phyloP scores from a whole-genome alignment of 2,888 invertebrate genomes.

The Blera fallax region DNA sequence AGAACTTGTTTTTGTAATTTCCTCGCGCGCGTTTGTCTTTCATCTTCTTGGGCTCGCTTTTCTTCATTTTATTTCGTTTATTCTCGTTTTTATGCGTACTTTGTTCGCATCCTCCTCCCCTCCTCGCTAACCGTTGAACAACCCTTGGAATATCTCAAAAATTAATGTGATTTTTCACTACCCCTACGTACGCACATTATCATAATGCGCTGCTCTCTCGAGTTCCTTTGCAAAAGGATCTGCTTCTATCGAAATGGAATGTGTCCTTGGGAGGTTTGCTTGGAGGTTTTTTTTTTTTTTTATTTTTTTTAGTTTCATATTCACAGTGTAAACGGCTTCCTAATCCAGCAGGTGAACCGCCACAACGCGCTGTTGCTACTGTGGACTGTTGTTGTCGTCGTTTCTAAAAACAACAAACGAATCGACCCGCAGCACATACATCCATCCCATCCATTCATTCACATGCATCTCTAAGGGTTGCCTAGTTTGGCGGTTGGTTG shows the following conservation, averaged over 20 bases:
- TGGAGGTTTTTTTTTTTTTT: background rate
- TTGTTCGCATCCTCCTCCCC: slow-evolving; percentile 50
- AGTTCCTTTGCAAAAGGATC: background rate
- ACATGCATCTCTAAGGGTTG: slow-evolving; percentile 53
- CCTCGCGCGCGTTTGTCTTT: slow-evolving; percentile 39
- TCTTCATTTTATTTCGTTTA: slow-evolving; percentile 70
- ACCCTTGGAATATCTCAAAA: slow-evolving; percentile 70
- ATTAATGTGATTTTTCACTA: slow-evolving; percentile 71
- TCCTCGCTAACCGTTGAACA: slow-evolving; percentile 17
- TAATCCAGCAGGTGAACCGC: slow-evolving; percentile 50
- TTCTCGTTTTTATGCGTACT: slow-evolving; percentile 68
- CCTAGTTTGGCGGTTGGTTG: slow-evolving; percentile 67
- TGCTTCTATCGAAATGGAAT: background rate
- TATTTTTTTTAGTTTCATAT: slow-evolving; percentile 48
- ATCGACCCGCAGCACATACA: slow-evolving; percentile 4
- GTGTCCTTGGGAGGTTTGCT: slow-evolving; percentile 55
- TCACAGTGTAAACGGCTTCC: slow-evolving; percentile 12
- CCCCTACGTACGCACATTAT: slow-evolving; percentile 68
- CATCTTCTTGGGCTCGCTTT: slow-evolving; percentile 48
- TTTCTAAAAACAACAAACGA: slow-evolving; percentile 48
- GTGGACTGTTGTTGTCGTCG: background rate
- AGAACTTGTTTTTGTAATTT: slow-evolving; percentile 64
- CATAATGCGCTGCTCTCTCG: slow-evolving; percentile 53
- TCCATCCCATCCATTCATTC: slow-evolving; percentile 13
- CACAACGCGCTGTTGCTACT: background rate